Evolutionary conservation across 2,113 vertebrate species (phyloP), one percentile per base, ranked within the genome.

Genomic region (Talpa occidentalis): DNA sequence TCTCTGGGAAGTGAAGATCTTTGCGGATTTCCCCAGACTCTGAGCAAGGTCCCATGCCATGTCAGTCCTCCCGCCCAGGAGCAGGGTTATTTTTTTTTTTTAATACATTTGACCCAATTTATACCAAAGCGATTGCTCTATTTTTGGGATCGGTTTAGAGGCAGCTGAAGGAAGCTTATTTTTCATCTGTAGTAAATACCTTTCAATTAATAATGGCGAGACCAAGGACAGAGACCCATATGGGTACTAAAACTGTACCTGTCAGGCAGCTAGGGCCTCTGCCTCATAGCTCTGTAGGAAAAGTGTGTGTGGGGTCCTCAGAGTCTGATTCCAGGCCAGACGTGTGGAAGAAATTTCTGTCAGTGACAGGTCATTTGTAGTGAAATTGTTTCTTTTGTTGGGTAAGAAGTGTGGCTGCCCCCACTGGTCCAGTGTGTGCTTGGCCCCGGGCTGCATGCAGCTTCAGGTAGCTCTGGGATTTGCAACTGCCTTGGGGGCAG

Each of bases 81-180:
- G 69, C 64, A 0, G 16, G 8, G 1, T 40, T n/a, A 66, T 73
- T 89, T 60, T 21, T 32, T 83, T 44, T 49, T 88, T 93, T 92
- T 47, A 47, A 92, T 96, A 96, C 90, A 94, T 96, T 96, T 97
- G 97, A 96, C 96, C 96, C 95, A 93, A 93, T 97, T 97, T 96
- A 49, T 96, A 70, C 92, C 69, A 79, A 92, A 97, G 93, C 73
- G 87, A 96, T 97, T 88, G 96, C 94, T 97, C 95, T 97, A 96
- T 97, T 97, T 97, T 97, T 26, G 95, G 94, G 84, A 86, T 86
- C 0, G 0, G 95, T 97, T 96, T 94, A 95, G 97, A 93, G 69
- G 93, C 95, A 94, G 95, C 90, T 67, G 88, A 96, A 93, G 10
- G 19, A 94, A 94, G 95, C 94, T 96, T 95, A 77, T 94, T 97